Evolutionary conservation across 2,797 vertebrate species (phyloP), one percentile per base, ranked within the genome.

Genomic region (Sebastiscus albofasciatus): DNA sequence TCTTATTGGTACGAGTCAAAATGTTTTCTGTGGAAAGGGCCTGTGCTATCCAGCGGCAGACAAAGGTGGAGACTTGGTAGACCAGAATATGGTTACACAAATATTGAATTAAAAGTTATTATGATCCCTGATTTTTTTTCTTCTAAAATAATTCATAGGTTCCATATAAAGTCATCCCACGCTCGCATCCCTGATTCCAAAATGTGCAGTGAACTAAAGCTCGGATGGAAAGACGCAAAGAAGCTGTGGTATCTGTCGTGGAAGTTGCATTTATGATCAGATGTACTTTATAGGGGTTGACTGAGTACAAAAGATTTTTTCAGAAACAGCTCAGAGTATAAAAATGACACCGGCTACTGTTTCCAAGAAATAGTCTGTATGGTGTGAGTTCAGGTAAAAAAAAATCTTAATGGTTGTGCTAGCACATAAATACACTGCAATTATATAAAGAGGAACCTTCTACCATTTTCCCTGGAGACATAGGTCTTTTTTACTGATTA

Each of bases 361-460:
- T 75, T 85, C 78, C 60, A 58, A 1, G 34, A 76, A 87, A 70
- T 14, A 31, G 8, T 52, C 29, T 54, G 14, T 61, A 22, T 18
- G 11, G 5, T 33, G 39, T 56, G 42, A 72, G 34, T 49, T 39
- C 60, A 83, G 60, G 39, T 24, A 22, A 80, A 24, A 49, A n/a
- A 34, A 24, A 39, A 1, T n/a, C 2, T 4, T 49, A 65, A 72
- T 76, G 34, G 31, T 29, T 61, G 12, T 60, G 22, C 55, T 18
- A 56, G 22, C 11, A 24, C 39, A 36, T 60, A 14, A 66, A 74
- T 65, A 36, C 18, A 5, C 22, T 10, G 31, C 33, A 65, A 64
- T 67, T 68, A 70, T 26, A 39, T 52, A 52, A 26, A 52, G 11
- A 2, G 31, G 7, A 70, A 66, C 12, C 5, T 26, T 56, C 1